phyloP scores from a whole-genome alignment of 2,113 vertebrate species.

The Upupa epops region DNA sequence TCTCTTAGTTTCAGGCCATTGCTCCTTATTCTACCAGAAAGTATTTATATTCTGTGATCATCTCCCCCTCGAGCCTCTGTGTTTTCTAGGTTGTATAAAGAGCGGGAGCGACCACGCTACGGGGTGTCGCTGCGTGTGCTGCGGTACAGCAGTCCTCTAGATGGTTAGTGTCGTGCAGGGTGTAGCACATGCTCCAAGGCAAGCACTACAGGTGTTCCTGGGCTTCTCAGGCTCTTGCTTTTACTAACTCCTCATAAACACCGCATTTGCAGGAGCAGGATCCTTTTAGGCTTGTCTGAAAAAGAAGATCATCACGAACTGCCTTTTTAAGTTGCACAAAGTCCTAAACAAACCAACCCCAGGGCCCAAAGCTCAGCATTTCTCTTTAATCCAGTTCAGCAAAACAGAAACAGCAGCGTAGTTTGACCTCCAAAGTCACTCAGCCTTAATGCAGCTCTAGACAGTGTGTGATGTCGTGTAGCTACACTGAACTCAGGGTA shows the following conservation, averaged over 20 bases:
- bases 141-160: background rate
- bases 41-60: conserved; percentile 58
- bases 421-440: background rate
- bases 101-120: conserved; percentile 44
- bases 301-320: background rate
- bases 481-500: background rate
- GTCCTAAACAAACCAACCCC: too few relatives aligned
- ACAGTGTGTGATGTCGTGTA: background rate
- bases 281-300: background rate
- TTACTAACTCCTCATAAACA: conserved; percentile 5
- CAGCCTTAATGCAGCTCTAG: background rate
- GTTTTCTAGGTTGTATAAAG: conserved; percentile 52
- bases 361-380: background rate
- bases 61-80: conserved; percentile 48
- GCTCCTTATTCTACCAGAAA: conserved; percentile 69
- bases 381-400: background rate
- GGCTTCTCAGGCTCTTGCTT: background rate
- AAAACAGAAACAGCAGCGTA: background rate
- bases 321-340: background rate
- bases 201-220: conserved; percentile 25
- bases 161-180: conserved; percentile 23
- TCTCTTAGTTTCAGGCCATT: conserved; percentile 69
- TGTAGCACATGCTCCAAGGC: conserved; percentile 49
- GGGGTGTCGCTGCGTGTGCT: background rate
- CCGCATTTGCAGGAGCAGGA: background rate